Evolutionary conservation across 2,797 vertebrate genomes (phyloP).

Genomic region (Peromyscus attwateri): DNA sequence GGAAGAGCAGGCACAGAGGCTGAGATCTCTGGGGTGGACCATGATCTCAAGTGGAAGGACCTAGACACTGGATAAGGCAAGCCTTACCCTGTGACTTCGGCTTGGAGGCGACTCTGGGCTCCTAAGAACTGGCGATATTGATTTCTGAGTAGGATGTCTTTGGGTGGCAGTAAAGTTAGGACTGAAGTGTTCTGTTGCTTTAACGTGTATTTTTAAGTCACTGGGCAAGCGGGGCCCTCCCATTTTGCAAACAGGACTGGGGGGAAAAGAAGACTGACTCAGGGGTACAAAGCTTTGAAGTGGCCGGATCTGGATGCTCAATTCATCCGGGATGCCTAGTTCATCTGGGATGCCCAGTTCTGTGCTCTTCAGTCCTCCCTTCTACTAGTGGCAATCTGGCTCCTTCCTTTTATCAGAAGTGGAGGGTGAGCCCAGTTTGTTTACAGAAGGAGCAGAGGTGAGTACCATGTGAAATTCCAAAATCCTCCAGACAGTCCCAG

Average conservation of each 20-base stretch:
- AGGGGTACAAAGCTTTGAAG: not conserved
- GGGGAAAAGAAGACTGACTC: not conserved
- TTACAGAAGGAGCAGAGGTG: not conserved
- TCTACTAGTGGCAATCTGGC: not conserved
- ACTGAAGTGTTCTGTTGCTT: not conserved
- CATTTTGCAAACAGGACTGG: not conserved
- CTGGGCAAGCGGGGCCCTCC: fast-evolving
- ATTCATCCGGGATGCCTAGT: no score
- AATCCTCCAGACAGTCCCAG: not conserved
- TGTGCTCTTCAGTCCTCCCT: fast-evolving
- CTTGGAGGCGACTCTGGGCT: not conserved
- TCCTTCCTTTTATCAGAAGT: not conserved
- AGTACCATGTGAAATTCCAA: fast-evolving
- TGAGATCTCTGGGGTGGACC: not conserved
- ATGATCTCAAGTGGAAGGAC: not conserved
- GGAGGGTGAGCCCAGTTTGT: not conserved
- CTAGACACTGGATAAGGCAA: no score
- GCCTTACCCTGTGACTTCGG: not conserved
- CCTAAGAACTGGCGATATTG: not conserved
- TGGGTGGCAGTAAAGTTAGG: not conserved
- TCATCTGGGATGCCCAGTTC: no score
- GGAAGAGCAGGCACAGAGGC: not conserved
- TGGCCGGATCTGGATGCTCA: fast-evolving
- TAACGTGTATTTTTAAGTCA: not conserved
- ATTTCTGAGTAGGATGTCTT: not conserved